Evolutionary conservation across 1,140 invertebrate genomes (phyloP).

Genomic region (Drosophila athabasca): DNA sequence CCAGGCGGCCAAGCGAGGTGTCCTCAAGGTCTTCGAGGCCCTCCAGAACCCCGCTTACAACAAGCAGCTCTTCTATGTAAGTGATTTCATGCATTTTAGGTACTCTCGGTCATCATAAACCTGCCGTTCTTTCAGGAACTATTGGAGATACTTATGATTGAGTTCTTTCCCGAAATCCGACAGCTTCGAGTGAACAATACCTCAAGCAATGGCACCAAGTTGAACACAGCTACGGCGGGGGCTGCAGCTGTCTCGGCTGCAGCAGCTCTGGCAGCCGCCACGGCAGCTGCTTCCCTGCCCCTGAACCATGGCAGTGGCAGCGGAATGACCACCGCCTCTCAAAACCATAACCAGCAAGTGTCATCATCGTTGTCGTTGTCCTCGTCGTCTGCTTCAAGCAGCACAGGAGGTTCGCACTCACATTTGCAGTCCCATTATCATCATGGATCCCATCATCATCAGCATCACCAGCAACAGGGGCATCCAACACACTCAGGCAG

Average conservation of each 20-base stretch:
- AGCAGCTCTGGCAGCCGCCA: constrained; percentile 54
- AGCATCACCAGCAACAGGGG: constrained; percentile 12
- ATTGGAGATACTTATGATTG: constrained; percentile 89
- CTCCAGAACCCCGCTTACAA: constrained; percentile 94
- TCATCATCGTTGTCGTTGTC: background rate
- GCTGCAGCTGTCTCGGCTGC: constrained; percentile 65
- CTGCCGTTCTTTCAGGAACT: constrained; percentile 86
- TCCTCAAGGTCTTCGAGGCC: constrained; percentile 93
- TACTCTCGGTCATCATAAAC: background rate
- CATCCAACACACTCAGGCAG: constrained; percentile 27
- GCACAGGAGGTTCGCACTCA: too few relatives aligned
- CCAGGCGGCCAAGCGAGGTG: constrained; percentile 91
- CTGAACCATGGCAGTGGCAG: constrained; percentile 38
- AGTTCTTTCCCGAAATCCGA: constrained; percentile 89
- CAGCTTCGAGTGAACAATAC: constrained; percentile 68
- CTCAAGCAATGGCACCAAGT: constrained; percentile 46
- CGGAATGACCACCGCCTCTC: background rate
- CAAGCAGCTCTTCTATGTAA: constrained; percentile 96
- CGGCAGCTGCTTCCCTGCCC: constrained; percentile 54
- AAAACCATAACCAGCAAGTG: constrained; percentile 21
- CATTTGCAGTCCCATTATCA: constrained; percentile 27
- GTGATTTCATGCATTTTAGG: constrained; percentile 77
- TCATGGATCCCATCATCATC: constrained; percentile 44
- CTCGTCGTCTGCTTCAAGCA: too few relatives aligned
- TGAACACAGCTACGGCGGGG: constrained; percentile 64